Conservation (phyloP, 2,888 invertebrate genomes). For the Diaphora mendica region DNA sequence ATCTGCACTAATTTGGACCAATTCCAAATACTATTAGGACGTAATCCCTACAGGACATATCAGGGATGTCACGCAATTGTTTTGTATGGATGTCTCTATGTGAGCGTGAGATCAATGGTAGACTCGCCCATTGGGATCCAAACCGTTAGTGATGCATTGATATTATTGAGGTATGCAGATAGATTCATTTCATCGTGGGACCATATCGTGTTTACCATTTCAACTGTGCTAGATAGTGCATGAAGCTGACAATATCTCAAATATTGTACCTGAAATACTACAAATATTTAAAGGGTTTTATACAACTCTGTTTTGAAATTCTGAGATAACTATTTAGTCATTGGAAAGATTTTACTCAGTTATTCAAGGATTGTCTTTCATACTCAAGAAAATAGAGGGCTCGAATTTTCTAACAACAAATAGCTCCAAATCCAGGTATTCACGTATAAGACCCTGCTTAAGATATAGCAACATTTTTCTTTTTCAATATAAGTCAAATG, state of each 20-base stretch:
- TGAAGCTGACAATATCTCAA: background rate
- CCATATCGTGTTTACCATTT: background rate
- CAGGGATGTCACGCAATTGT: background rate
- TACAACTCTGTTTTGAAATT: background rate
- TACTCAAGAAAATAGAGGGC: background rate
- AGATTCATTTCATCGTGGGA: background rate
- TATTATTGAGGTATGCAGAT: background rate
- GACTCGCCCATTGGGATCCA: background rate
- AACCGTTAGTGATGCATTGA: background rate
- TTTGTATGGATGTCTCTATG: background rate
- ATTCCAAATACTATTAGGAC: background rate
- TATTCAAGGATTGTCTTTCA: background rate
- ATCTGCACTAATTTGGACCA: background rate
- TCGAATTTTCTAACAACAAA: too few species aligned
- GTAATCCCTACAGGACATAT: background rate
- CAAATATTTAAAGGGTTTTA: background rate
- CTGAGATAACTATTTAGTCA: background rate
- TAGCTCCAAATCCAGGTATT: too few species aligned
- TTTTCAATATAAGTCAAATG: too few species aligned
- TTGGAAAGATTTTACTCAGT: background rate
- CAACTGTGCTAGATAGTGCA: background rate
- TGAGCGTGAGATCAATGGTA: slow-evolving; percentile 7
- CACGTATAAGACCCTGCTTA: too few species aligned
- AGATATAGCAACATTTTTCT: too few species aligned
- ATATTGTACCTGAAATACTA: background rate